phyloP scores from a whole-genome alignment of 2,888 invertebrate species.

The Nomada fabriciana region DNA sequence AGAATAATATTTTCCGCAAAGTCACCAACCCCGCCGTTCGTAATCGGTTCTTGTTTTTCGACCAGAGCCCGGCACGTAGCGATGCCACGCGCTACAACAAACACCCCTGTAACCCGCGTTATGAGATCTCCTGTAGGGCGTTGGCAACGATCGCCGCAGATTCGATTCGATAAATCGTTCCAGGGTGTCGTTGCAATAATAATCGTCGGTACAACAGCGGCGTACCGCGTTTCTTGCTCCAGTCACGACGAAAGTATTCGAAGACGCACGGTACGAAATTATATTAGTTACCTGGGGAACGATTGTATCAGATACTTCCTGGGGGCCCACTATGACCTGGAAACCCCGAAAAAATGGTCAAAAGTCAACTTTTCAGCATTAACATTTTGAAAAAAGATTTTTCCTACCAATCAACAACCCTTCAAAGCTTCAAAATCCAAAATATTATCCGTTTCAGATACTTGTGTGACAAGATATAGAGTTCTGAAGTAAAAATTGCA shows the following conservation, averaged over 20 bases:
- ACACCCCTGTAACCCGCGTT: not conserved
- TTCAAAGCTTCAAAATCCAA: too few relatives aligned
- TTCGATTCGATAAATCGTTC: constrained; percentile 37
- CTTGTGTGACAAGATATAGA: too few relatives aligned
- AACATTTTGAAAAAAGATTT: too few relatives aligned
- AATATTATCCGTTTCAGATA: too few relatives aligned
- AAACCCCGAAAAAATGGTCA: too few relatives aligned
- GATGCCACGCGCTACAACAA: constrained; percentile 11
- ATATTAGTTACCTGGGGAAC: too few relatives aligned
- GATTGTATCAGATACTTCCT: not conserved
- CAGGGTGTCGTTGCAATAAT: constrained; percentile 25
- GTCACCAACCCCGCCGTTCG: constrained; percentile 36
- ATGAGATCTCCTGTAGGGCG: constrained; percentile 37
- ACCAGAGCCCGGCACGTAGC: constrained; percentile 12
- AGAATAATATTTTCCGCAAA: constrained; percentile 66
- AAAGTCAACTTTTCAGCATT: too few relatives aligned
- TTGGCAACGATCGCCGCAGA: constrained; percentile 13
- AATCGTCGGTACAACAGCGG: constrained; percentile 20
- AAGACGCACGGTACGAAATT: not conserved
- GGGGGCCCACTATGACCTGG: too few relatives aligned
- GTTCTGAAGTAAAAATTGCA: too few relatives aligned
- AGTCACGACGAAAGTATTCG: not conserved
- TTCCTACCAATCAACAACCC: too few relatives aligned
- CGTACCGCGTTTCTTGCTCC: not conserved
- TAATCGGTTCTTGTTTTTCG: constrained; percentile 58